phyloP scores from a whole-genome alignment of 2,888 invertebrate genomes.

The Callyntrura sp. region DNA sequence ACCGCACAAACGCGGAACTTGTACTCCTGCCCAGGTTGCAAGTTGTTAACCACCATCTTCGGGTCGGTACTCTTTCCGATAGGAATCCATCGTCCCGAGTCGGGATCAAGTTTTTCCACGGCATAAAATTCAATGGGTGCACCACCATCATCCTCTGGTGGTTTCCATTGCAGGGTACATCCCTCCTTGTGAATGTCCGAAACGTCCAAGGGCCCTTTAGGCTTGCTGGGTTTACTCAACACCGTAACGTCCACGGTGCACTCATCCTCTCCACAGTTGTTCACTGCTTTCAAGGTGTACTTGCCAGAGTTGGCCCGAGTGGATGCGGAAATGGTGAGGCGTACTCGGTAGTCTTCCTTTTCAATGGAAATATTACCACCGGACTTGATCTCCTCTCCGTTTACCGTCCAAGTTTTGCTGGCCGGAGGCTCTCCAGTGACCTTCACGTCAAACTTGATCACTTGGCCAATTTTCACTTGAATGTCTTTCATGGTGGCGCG shows the following conservation, averaged over 20 bases:
- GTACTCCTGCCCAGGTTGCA: slow-evolving; percentile 98
- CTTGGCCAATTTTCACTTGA: slow-evolving; percentile 98
- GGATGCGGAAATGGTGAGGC: slow-evolving; percentile 94
- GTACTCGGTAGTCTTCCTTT: slow-evolving; percentile 95
- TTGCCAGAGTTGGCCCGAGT: slow-evolving; percentile 97
- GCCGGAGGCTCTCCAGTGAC: slow-evolving; percentile 99
- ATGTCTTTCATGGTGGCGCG: slow-evolving; percentile 94
- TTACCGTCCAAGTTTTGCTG: slow-evolving; percentile 92
- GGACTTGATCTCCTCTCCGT: slow-evolving; percentile 88
- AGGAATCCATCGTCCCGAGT: slow-evolving; percentile 98
- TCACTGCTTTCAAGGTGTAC: slow-evolving; percentile 95
- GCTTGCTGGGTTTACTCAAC: slow-evolving; percentile 93
- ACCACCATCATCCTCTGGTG: slow-evolving; percentile 93
- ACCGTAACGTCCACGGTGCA: slow-evolving; percentile 97
- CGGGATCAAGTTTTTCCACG: slow-evolving; percentile 98
- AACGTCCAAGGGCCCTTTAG: slow-evolving; percentile 94
- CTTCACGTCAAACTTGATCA: slow-evolving; percentile 96
- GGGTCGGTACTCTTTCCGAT: slow-evolving; percentile 94
- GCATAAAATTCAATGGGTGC: slow-evolving; percentile 95
- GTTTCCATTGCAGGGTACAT: slow-evolving; percentile 96
- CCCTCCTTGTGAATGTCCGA: slow-evolving; percentile 96
- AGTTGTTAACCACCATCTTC: slow-evolving; percentile 93
- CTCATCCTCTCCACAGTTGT: slow-evolving; percentile 97
- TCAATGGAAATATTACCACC: slow-evolving; percentile 93
- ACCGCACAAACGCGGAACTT: slow-evolving; percentile 99